A percentile compares a stretch with the other conserved stretches of the same genome.
phyloP scores from a whole-genome alignment of 2,888 invertebrate species.

The Nowickia ferox region DNA sequence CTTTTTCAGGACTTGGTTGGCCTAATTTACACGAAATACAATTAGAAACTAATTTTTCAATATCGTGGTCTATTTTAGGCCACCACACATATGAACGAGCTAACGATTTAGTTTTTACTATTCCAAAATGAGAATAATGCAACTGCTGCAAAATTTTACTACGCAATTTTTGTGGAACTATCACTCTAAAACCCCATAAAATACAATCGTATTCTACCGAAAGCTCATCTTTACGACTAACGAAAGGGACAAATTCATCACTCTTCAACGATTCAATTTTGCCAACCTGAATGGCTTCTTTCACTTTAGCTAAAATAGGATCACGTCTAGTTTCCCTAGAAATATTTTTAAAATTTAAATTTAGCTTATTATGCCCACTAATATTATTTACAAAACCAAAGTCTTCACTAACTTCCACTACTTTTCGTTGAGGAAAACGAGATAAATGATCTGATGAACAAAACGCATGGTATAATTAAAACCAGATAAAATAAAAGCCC shows the following conservation, averaged over 20 bases:
- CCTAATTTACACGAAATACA: no score
- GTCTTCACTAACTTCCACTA: no score
- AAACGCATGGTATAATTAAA: constrained; percentile 51
- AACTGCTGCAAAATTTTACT: constrained; percentile 51
- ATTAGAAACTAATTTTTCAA: no score
- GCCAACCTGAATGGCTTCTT: constrained; percentile 29
- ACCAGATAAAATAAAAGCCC: constrained; percentile 55
- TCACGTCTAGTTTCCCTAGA: constrained; percentile 48
- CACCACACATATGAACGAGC: constrained; percentile 59
- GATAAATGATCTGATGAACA: no score
- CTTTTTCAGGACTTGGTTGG: no score
- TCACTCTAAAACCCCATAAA: constrained; percentile 56
- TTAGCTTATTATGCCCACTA: not conserved
- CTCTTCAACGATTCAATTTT: constrained; percentile 32
- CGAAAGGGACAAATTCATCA: constrained; percentile 40
- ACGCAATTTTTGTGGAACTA: constrained; percentile 61
- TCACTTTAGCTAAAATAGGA: constrained; percentile 33
- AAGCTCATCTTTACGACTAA: constrained; percentile 17
- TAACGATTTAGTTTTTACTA: constrained; percentile 65
- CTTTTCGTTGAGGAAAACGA: no score
- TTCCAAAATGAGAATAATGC: constrained; percentile 70
- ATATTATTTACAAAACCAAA: constrained; percentile 26
- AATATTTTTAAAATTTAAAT: constrained; percentile 46
- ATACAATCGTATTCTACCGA: constrained; percentile 24
- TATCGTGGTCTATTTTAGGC: constrained; percentile 60